A percentile compares a stretch with the other conserved stretches of the same genome.
phyloP scores from a whole-genome alignment of 2,888 invertebrate species.

The Platypus cylindrus region DNA sequence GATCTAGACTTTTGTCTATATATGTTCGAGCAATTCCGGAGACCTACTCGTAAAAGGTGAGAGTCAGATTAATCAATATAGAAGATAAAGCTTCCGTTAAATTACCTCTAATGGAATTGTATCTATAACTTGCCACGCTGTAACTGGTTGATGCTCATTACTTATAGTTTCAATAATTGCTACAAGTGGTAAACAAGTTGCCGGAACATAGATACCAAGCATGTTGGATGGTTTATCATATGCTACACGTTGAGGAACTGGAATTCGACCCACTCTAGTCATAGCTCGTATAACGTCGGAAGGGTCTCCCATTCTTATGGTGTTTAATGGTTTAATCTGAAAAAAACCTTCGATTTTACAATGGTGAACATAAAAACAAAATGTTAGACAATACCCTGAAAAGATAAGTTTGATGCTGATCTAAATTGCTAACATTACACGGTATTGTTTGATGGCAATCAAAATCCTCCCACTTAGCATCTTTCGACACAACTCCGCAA shows the following conservation, averaged over 20 bases:
- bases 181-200: conserved; percentile 65
- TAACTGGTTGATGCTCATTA: conserved; percentile 41
- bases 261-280: conserved; percentile 75
- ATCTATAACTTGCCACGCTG: conserved; percentile 59
- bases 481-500: conserved; percentile 45
- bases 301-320: conserved; percentile 75
- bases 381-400: conserved; percentile 60
- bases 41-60: conserved; percentile 27
- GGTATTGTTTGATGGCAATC: conserved; percentile 79
- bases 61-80: background rate
- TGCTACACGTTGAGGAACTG: conserved; percentile 66
- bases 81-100: background rate
- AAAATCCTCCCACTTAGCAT: conserved; percentile 65
- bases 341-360: conserved; percentile 15
- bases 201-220: conserved; percentile 65
- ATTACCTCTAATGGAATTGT: conserved; percentile 49
- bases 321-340: conserved; percentile 74
- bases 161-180: conserved; percentile 63
- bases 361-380: too few relatives aligned
- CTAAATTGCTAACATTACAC: conserved; percentile 74
- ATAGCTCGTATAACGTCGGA: conserved; percentile 72
- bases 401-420: conserved; percentile 75
- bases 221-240: conserved; percentile 68
- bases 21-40: conserved; percentile 58
- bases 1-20: conserved; percentile 56